phyloP scores from a whole-genome alignment of 30 jellyfish, hydroid and myxozoan genomes.

The Aurelia coerulea region DNA sequence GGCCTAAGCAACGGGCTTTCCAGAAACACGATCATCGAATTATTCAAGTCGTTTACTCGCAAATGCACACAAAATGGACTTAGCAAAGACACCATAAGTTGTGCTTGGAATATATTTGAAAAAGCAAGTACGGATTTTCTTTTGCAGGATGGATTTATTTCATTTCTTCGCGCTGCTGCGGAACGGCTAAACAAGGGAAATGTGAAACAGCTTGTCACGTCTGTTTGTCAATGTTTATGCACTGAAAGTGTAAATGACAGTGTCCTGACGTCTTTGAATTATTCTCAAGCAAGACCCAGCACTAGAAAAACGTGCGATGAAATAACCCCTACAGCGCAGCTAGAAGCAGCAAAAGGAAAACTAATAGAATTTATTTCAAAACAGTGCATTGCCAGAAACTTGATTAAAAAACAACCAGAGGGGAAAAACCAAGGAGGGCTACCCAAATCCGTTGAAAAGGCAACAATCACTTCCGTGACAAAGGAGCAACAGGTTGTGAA shows the following conservation, averaged over 20 bases:
- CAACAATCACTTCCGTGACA: too few species aligned
- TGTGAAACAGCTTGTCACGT: background rate
- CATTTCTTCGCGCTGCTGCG: constrained; percentile 5
- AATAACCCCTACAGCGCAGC: background rate
- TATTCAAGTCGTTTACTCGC: constrained; percentile 21
- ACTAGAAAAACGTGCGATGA: background rate
- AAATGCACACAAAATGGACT: constrained; percentile 22
- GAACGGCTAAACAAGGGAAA: constrained; percentile 11
- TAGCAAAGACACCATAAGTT: constrained; percentile 2
- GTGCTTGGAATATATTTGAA: constrained; percentile 16
- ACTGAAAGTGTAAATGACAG: constrained; percentile 5
- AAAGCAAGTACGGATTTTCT: constrained; percentile 33
- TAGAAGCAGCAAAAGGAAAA: constrained; percentile 16
- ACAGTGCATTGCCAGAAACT: background rate
- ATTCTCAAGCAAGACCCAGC: background rate
- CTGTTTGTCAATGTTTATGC: constrained; percentile 26
- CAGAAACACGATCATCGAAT: background rate
- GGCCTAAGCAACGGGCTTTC: constrained; percentile 22
- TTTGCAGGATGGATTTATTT: background rate
- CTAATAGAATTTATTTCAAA: constrained; percentile 6
- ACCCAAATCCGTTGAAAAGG: background rate
- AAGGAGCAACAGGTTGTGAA: too few species aligned
- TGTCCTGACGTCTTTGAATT: too few species aligned
- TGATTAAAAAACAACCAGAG: too few species aligned
- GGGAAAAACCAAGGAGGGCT: too few species aligned